These are phyloP conservation scores for Anolis apletophallus DNA, from an alignment of 2,797 vertebrate species.

Conservation along the genomic window DNA sequence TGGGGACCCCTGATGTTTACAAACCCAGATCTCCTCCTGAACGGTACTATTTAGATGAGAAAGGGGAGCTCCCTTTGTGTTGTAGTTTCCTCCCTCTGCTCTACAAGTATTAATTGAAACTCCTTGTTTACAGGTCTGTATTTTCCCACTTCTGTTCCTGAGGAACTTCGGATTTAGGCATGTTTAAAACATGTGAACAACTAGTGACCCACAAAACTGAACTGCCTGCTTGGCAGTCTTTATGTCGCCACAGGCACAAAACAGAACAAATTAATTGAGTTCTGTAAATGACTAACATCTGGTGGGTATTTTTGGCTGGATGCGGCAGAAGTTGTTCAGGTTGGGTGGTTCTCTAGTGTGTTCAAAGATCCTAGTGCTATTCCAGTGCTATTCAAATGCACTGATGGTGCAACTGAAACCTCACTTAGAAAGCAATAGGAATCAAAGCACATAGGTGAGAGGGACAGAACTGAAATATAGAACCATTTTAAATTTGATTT, in stretches of 20 bases:
- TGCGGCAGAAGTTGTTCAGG: not conserved
- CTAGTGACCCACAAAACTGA: not conserved
- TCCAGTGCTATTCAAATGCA: not conserved
- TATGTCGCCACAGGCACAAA: not conserved
- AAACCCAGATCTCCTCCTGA: too few species aligned
- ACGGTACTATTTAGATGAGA: too few species aligned
- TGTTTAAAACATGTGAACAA: not conserved
- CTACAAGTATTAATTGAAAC: too few species aligned
- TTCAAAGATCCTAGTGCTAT: slow-evolving; percentile 25
- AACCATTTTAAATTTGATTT: slow-evolving; percentile 33
- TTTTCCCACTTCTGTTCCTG: too few species aligned
- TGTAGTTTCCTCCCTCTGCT: too few species aligned
- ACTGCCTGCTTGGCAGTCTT: not conserved
- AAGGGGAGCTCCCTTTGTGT: too few species aligned
- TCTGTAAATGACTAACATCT: not conserved
- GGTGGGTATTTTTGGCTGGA: not conserved
- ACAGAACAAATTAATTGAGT: not conserved
- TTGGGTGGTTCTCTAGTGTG: slow-evolving; percentile 32
- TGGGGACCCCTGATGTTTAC: too few species aligned
- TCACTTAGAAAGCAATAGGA: slow-evolving; percentile 28
- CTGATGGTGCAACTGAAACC: slow-evolving; percentile 19
- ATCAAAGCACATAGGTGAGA: not conserved
- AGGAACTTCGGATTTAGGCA: not conserved
- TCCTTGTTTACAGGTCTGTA: too few species aligned
- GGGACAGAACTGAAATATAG: slow-evolving; percentile 2